Evolutionary conservation across 2,888 invertebrate genomes (phyloP).

Genomic region (Xylophagus ater): DNA sequence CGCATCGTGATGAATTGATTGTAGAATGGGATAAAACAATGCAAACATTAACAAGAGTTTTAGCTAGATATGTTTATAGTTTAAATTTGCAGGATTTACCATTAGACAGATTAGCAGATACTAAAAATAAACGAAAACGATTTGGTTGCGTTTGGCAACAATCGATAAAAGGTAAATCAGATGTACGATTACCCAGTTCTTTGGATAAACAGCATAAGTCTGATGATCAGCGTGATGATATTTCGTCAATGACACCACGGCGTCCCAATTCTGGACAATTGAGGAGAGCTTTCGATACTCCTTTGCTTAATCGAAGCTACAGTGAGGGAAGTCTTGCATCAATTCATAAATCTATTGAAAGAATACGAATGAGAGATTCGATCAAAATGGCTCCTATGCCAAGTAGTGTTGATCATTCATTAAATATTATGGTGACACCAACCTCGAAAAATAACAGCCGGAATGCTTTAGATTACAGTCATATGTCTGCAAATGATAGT

Average conservation of each 20-base stretch:
- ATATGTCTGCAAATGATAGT: no score
- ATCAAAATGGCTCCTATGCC: conserved; percentile 23
- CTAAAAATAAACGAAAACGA: conserved; percentile 59
- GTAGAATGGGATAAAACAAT: conserved; percentile 98
- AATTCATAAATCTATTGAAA: conserved; percentile 24
- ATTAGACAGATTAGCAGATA: conserved; percentile 65
- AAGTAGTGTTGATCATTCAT: conserved; percentile 26
- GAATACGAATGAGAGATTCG: conserved; percentile 21
- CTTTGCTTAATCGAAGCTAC: conserved; percentile 41
- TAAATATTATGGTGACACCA: conserved; percentile 25
- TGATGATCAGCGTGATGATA: conserved; percentile 20
- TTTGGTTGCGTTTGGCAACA: conserved; percentile 37
- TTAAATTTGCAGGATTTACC: conserved; percentile 83
- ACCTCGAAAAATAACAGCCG: no score
- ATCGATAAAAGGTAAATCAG: conserved; percentile 15
- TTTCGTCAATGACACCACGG: conserved; percentile 1
- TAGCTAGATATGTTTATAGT: conserved; percentile 90
- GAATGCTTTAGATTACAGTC: no score
- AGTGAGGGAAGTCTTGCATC: conserved; percentile 46
- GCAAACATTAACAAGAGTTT: conserved; percentile 88
- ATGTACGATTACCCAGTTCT: conserved; percentile 9
- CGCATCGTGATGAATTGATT: conserved; percentile 88
- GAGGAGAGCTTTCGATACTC: conserved; percentile 23
- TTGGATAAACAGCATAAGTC: conserved; percentile 19
- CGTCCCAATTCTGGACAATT: conserved; percentile 16